Base-by-base conservation (phyloP, 92 coral and sea anemone species). In the Diadumene lineata region DNA sequence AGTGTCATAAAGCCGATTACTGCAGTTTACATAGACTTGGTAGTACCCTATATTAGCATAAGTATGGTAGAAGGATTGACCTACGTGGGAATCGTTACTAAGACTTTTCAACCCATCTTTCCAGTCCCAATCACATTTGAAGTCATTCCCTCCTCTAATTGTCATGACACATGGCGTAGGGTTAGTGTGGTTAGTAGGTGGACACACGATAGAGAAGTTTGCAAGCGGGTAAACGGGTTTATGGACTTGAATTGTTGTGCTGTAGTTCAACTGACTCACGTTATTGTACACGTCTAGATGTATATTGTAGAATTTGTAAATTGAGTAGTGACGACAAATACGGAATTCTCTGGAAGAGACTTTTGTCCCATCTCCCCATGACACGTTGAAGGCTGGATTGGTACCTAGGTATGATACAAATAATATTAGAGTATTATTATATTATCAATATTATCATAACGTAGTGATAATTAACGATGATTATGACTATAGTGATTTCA, bases 101-200 rank as follows among this genome's bases (percentile, higher is more conserved):
- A 73, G 85, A 19, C 56, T 53, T 18, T 24, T 28, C 13, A 21
- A 43, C 0, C 84, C 89, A 65, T 88, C 97, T 31, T 74, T 92
- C 73, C 82, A 92, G 21, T 64, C 69, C 98, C 98, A 94, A 11
- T 82, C 72, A 74, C 98, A 94, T 1, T 25, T 67, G 57, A 88
- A 94, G 79, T 94, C 98, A 19, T 88, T 94, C 25, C 97, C 98
- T 8, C 75, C 79, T 32, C 73, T 72, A 55, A 94, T 94, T 29
- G 85, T 88, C 56, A 94, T 56, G 86, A 87, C 81, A 66, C 94
- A 91, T 19, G 86, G 69, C 2, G 84, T 77, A 18, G 87, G 92
- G 30, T 88, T 75, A 38, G 94, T 91, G 28, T 81, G 66, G 53
- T 94, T 94, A 17, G 98, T 84, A 0, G 81, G 91, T 19, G 74